Percentiles rank a stretch among this genome's conserved stretches.
Evolutionary conservation across 1,140 invertebrate species (phyloP).

Genomic region (Drosophila ficusphila): DNA sequence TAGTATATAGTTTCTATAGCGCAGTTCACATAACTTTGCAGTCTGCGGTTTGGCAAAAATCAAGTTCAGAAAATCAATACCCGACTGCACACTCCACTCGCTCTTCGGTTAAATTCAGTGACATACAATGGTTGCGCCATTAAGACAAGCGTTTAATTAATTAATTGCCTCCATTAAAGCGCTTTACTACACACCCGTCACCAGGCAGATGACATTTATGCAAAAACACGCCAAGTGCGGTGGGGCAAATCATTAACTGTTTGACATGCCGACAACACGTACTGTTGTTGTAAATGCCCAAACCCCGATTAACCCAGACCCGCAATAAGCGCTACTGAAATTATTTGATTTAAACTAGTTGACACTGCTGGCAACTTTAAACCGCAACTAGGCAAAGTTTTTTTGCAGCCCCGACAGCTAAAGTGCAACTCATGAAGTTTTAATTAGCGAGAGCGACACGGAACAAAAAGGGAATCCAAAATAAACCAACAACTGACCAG

Average conservation of each 20-base stretch:
- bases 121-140: slow-evolving; percentile 19
- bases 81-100: slow-evolving; percentile 13
- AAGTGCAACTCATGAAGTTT: slow-evolving; percentile 64
- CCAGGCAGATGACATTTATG: slow-evolving; percentile 39
- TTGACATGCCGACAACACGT: slow-evolving; percentile 42
- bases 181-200: neutral
- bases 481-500: slow-evolving; percentile 17
- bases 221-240: slow-evolving; percentile 50
- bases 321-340: slow-evolving; percentile 12
- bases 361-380: slow-evolving; percentile 37
- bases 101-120: slow-evolving; percentile 1
- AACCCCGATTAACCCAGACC: neutral
- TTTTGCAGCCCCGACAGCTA: slow-evolving; percentile 2
- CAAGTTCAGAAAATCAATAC: slow-evolving; percentile 68
- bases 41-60: slow-evolving; percentile 28
- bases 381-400: slow-evolving; percentile 38
- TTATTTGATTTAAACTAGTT: slow-evolving; percentile 34
- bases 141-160: slow-evolving; percentile 59
- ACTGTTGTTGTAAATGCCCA: neutral
- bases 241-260: slow-evolving; percentile 61
- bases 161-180: slow-evolving; percentile 66
- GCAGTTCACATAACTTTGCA: slow-evolving; percentile 18
- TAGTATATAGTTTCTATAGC: too few relatives aligned
- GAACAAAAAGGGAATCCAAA: slow-evolving; percentile 11
- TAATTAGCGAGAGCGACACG: slow-evolving; percentile 54